A percentile compares a stretch with the other conserved stretches of the same genome.
Conservation (phyloP, 2,888 invertebrate genomes). For the Steinernema scapterisci region DNA sequence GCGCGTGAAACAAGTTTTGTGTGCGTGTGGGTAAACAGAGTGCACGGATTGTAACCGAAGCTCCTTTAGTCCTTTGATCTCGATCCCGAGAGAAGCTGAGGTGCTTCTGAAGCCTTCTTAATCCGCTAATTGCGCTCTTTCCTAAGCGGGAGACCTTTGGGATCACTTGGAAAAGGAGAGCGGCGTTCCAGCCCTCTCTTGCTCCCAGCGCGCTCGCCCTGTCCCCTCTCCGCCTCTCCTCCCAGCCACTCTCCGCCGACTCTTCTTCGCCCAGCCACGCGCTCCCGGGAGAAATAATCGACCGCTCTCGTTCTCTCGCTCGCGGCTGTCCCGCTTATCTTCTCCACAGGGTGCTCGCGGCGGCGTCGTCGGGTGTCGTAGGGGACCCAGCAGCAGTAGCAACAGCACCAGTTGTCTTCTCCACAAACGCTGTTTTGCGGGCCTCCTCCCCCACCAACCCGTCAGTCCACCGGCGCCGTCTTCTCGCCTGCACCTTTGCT, state of each 20-base stretch:
- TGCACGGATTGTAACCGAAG: too few species aligned
- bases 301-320: slow-evolving; percentile 1
- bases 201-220: too few species aligned
- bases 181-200: too few species aligned
- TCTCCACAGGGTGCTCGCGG: too few species aligned
- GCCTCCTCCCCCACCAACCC: not conserved
- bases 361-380: too few species aligned
- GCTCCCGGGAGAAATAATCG: not conserved
- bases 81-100: not conserved
- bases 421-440: not conserved
- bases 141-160: not conserved
- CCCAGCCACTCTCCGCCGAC: not conserved
- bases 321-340: not conserved
- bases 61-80: too few species aligned
- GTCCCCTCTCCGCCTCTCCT: not conserved
- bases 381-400: too few species aligned
- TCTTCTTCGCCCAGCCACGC: not conserved
- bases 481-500: not conserved
- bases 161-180: not conserved
- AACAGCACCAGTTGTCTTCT: too few species aligned
- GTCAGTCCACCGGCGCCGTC: not conserved
- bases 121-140: slow-evolving; percentile 1
- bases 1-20: too few species aligned
- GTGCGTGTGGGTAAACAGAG: too few species aligned
- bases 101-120: not conserved